Conservation (phyloP, 2,888 invertebrate species). For the Coronaproctus castanopsis region DNA sequence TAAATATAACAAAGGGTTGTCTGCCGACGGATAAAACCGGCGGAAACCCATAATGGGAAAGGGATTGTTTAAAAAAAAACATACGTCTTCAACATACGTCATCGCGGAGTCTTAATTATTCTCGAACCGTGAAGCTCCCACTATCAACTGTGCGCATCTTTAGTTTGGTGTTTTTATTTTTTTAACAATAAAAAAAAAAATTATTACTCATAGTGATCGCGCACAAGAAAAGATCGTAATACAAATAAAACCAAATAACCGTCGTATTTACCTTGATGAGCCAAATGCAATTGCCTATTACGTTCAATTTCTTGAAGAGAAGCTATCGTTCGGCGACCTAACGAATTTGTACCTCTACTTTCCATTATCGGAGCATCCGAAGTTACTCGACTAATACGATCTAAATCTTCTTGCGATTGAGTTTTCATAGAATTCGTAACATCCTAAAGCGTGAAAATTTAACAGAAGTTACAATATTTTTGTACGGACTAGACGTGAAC, state of each 20-base stretch:
- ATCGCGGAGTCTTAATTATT: no score
- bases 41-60: no score
- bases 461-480: no score
- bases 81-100: no score
- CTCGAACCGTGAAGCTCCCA: no score
- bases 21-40: no score
- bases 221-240: background rate
- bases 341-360: constrained; percentile 33
- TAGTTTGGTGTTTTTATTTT: no score
- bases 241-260: constrained; percentile 2
- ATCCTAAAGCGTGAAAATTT: constrained; percentile 9
- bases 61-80: no score
- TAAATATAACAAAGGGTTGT: no score
- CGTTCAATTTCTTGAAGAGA: constrained; percentile 77
- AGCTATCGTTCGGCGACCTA: constrained; percentile 58
- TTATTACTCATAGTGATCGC: background rate
- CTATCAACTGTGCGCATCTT: no score
- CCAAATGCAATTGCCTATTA: constrained; percentile 63
- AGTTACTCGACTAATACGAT: constrained; percentile 73
- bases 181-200: constrained; percentile 4
- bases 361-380: constrained; percentile 54
- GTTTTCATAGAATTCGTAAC: constrained; percentile 18
- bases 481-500: no score
- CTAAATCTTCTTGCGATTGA: constrained; percentile 49
- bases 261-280: constrained; percentile 80